Evolutionary conservation across 2,888 invertebrate species (phyloP).

Genomic region (Darwinula stevensoni): DNA sequence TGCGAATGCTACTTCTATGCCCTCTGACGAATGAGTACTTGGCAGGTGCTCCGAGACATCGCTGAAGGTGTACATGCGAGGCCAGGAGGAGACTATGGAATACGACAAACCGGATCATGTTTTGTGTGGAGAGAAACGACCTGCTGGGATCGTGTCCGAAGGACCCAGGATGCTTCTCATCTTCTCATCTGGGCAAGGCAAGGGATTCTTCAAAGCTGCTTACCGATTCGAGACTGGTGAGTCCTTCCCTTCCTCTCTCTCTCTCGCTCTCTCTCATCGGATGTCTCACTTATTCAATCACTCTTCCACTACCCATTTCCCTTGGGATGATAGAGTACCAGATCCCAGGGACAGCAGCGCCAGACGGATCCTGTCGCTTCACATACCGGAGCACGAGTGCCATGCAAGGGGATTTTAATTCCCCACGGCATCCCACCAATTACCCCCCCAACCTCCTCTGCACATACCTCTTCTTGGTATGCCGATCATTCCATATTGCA

Average conservation of each 20-base stretch:
- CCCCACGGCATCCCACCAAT: slow-evolving; percentile 80
- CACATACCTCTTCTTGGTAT: slow-evolving; percentile 55
- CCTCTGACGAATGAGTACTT: too few species aligned
- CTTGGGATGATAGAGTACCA: slow-evolving; percentile 49
- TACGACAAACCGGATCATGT: slow-evolving; percentile 67
- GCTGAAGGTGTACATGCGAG: slow-evolving; percentile 62
- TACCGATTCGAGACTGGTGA: slow-evolving; percentile 54
- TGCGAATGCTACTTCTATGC: too few species aligned
- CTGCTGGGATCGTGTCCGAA: slow-evolving; percentile 49
- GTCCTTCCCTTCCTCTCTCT: slow-evolving; percentile 8
- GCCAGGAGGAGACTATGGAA: slow-evolving; percentile 60
- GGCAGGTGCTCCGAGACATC: slow-evolving; percentile 60
- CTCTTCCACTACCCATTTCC: too few species aligned
- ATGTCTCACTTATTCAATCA: background rate
- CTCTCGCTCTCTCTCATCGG: slow-evolving; percentile 4
- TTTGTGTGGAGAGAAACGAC: slow-evolving; percentile 54
- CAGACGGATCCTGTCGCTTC: slow-evolving; percentile 64
- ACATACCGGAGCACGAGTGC: slow-evolving; percentile 60
- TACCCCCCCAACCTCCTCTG: slow-evolving; percentile 87
- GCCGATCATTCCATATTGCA: too few species aligned
- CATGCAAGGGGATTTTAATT: slow-evolving; percentile 74
- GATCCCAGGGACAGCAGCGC: slow-evolving; percentile 75
- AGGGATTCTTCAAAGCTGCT: slow-evolving; percentile 67
- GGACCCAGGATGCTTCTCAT: slow-evolving; percentile 80
- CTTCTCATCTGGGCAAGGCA: slow-evolving; percentile 73